Conservation (phyloP, 2,797 vertebrate genomes). For the Acrocephalus scirpaceus region DNA sequence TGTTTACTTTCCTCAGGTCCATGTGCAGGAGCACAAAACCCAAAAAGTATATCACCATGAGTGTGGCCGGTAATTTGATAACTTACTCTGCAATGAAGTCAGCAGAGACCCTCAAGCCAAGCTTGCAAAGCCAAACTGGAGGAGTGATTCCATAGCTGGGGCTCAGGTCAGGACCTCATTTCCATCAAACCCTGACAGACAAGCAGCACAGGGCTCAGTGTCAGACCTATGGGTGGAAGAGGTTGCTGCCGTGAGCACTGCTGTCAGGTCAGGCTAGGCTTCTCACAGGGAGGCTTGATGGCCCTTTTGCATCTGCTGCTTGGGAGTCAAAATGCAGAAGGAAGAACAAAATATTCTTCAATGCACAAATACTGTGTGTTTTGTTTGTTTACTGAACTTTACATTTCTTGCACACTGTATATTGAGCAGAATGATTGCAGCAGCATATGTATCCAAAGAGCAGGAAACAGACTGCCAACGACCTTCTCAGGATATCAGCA, state of each 20-base stretch:
- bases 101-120: background rate
- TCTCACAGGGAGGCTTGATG: background rate
- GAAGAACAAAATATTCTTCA: background rate
- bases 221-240: background rate
- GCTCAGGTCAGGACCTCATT: background rate
- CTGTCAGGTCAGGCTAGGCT: background rate
- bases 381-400: background rate
- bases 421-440: background rate
- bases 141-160: background rate
- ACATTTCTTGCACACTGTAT: background rate
- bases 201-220: fast-evolving
- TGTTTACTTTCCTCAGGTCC: background rate
- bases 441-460: background rate
- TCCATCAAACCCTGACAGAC: background rate
- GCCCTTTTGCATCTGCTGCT: background rate
- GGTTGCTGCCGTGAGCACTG: background rate
- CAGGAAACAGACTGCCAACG: constrained; percentile 42
- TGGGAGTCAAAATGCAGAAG: background rate
- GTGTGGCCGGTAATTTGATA: background rate
- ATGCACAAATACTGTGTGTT: background rate
- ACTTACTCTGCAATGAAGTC: background rate
- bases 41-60: fast-evolving
- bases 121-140: background rate
- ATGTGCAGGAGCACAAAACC: background rate
- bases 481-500: constrained; percentile 20